These are phyloP conservation scores for Epizoanthus ramosus DNA, from an alignment of 92 coral and sea anemone species.

Conservation along the genomic window DNA sequence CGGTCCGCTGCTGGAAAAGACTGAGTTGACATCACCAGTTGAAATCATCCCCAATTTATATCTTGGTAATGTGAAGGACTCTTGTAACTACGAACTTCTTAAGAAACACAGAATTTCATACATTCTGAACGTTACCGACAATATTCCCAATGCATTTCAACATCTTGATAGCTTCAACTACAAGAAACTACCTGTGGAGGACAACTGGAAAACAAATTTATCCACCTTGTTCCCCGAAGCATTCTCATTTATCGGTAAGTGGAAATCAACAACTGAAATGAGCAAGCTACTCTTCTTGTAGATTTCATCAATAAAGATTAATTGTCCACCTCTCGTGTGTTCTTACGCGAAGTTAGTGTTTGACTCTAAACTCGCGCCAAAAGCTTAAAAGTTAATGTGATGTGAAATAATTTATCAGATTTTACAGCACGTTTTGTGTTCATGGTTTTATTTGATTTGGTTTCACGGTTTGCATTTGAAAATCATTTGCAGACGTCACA, in stretches of 20 bases:
- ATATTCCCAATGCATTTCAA: constrained; percentile 94
- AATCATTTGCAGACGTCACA: constrained; percentile 4
- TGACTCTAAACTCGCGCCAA: constrained; percentile 30
- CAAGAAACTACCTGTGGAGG: constrained; percentile 97
- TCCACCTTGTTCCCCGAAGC: constrained; percentile 95
- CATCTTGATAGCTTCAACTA: constrained; percentile 87
- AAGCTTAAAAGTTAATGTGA: not conserved
- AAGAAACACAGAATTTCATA: constrained; percentile 80
- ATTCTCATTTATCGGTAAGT: constrained; percentile 95
- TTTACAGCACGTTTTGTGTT: constrained; percentile 8
- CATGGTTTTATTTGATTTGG: not conserved
- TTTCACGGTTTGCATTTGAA: constrained; percentile 4
- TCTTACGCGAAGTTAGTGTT: not conserved
- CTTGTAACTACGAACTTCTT: constrained; percentile 84
- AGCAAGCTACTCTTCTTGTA: constrained; percentile 15
- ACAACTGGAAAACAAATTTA: constrained; percentile 92
- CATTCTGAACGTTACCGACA: constrained; percentile 92
- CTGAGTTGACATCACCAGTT: constrained; percentile 59
- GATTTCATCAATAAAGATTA: constrained; percentile 28
- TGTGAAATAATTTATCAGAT: constrained; percentile 9
- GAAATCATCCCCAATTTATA: constrained; percentile 90
- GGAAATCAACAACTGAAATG: constrained; percentile 15
- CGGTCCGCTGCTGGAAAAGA: constrained; percentile 62
- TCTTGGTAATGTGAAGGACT: constrained; percentile 93
- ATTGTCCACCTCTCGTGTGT: not conserved